Percentiles rank a stretch among this genome's conserved stretches.
phyloP scores from a whole-genome alignment of 2,888 invertebrate genomes.

The Caprella mutica region DNA sequence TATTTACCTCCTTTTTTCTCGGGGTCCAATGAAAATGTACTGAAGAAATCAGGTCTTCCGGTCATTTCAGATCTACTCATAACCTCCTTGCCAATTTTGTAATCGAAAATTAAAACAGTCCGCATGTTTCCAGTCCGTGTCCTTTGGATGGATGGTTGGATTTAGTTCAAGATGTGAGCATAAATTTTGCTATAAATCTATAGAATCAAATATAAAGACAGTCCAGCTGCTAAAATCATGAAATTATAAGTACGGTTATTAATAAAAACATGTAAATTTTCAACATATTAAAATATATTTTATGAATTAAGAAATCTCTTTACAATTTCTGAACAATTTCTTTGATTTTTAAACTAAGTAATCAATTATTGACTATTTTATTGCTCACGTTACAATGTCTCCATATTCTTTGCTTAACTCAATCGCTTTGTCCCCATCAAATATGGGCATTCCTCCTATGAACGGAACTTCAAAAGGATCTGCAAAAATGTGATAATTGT shows the following conservation, averaged over 20 bases:
- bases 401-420: background rate
- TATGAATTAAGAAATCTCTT: too few species aligned
- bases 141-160: too few species aligned
- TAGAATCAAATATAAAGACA: too few species aligned
- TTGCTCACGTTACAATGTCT: background rate
- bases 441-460: background rate
- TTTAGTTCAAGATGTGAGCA: too few species aligned
- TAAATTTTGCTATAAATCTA: too few species aligned
- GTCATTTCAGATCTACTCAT: background rate
- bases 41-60: background rate
- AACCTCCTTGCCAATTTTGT: background rate
- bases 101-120: background rate
- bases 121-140: background rate
- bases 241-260: too few species aligned
- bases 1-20: background rate
- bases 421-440: background rate
- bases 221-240: too few species aligned
- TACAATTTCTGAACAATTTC: too few species aligned
- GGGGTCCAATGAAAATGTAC: background rate
- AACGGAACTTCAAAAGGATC: background rate
- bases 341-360: too few species aligned
- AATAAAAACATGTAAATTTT: too few species aligned
- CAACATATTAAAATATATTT: too few species aligned
- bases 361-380: too few species aligned
- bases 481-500: background rate